Conservation (phyloP, 2,797 vertebrate genomes). For the Dryobates pubescens region DNA sequence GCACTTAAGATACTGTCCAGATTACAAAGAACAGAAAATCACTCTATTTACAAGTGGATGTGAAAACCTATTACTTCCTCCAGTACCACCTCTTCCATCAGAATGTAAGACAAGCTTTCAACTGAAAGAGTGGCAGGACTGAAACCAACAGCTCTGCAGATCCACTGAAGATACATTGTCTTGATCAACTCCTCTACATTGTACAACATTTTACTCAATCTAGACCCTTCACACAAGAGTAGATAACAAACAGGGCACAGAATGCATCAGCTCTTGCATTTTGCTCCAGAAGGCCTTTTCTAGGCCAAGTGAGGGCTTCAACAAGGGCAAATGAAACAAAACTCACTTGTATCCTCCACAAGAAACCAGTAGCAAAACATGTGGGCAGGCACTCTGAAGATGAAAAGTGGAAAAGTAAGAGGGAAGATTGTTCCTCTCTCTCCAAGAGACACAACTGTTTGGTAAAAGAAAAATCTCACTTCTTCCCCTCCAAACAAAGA, state of each 20-base stretch:
- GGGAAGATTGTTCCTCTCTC: background rate
- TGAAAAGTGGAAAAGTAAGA: background rate
- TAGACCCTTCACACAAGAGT: background rate
- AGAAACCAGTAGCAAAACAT: background rate
- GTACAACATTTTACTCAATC: background rate
- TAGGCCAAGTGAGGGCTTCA: background rate
- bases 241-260: background rate
- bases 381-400: background rate
- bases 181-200: background rate
- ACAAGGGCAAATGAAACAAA: background rate
- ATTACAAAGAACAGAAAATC: background rate
- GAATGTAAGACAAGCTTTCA: background rate
- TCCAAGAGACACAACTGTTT: background rate
- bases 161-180: background rate
- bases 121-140: background rate
- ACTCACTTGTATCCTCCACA: background rate
- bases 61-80: background rate
- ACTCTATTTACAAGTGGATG: background rate
- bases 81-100: background rate
- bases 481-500: too few relatives aligned
- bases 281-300: background rate
- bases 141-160: background rate
- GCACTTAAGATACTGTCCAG: background rate
- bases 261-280: background rate
- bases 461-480: background rate